phyloP scores from a whole-genome alignment of 2,797 vertebrate genomes.

The Hippoglossus hippoglossus region DNA sequence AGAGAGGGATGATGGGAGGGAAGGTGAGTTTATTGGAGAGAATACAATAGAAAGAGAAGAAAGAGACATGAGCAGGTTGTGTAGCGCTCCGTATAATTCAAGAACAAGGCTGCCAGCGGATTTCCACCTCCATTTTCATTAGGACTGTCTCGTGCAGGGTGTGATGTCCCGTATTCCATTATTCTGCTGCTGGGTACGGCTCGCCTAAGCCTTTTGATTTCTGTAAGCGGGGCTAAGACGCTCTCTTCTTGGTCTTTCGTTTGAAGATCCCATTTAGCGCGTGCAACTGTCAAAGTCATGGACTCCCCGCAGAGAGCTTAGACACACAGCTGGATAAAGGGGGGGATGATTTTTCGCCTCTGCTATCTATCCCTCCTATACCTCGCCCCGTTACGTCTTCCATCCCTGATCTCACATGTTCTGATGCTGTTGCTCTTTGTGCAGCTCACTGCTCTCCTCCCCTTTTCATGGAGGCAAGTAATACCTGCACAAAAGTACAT shows the following conservation, averaged over 20 bases:
- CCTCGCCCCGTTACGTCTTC: background rate
- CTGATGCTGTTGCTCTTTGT: conserved; percentile 15
- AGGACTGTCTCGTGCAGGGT: conserved; percentile 22
- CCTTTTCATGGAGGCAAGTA: too few relatives aligned
- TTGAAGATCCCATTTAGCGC: conserved; percentile 72
- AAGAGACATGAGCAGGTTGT: conserved; percentile 1
- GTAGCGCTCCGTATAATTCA: conserved; percentile 15
- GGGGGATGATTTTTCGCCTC: conserved; percentile 46
- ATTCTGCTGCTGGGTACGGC: conserved; percentile 47
- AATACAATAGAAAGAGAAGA: conserved; percentile 15
- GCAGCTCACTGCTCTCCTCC: too few relatives aligned
- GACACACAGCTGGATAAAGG: conserved; percentile 48
- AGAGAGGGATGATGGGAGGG: conserved; percentile 14
- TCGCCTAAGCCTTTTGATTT: conserved; percentile 67
- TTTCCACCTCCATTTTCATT: conserved; percentile 48
- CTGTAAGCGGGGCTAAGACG: conserved; percentile 64
- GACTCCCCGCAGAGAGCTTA: conserved; percentile 63
- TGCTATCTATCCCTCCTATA: conserved; percentile 28
- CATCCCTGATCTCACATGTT: conserved; percentile 20
- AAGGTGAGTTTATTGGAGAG: conserved; percentile 21
- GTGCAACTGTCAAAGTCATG: conserved; percentile 47
- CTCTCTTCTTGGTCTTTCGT: conserved; percentile 59
- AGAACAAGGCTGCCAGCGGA: conserved; percentile 41
- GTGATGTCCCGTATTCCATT: conserved; percentile 70
- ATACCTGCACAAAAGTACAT: background rate